phyloP scores from a whole-genome alignment of 2,797 vertebrate species.

The Ptychadena robeensis region DNA sequence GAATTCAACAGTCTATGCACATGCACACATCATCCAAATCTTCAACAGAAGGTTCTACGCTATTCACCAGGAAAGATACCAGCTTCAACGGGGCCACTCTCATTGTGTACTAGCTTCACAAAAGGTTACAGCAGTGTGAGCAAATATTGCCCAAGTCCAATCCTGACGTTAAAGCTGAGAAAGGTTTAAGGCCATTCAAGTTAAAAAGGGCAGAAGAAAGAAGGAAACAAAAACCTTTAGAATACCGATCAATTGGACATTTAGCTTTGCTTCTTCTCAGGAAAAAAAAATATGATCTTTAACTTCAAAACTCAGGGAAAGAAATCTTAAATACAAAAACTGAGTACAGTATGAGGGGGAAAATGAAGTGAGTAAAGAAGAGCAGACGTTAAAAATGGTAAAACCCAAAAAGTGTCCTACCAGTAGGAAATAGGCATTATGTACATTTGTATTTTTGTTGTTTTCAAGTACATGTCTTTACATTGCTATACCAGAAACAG shows the following conservation, averaged over 20 bases:
- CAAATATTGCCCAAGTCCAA: slow-evolving; percentile 95
- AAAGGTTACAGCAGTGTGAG: slow-evolving; percentile 80
- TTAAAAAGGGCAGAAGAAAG: slow-evolving; percentile 74
- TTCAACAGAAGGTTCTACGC: slow-evolving; percentile 77
- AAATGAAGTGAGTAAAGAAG: slow-evolving; percentile 82
- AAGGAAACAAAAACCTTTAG: slow-evolving; percentile 71
- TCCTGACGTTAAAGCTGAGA: slow-evolving; percentile 81
- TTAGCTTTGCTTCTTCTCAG: slow-evolving; percentile 75
- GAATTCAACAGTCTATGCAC: slow-evolving; percentile 90
- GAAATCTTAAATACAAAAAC: slow-evolving; percentile 79
- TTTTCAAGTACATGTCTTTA: slow-evolving; percentile 77
- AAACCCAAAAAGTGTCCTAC: slow-evolving; percentile 82
- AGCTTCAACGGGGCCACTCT: slow-evolving; percentile 80
- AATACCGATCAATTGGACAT: slow-evolving; percentile 76
- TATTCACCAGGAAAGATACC: slow-evolving; percentile 77
- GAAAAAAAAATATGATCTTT: slow-evolving; percentile 76
- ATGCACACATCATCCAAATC: slow-evolving; percentile 86
- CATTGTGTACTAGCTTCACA: slow-evolving; percentile 82
- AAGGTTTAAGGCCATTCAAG: slow-evolving; percentile 91
- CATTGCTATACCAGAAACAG: slow-evolving; percentile 73
- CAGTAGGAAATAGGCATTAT: slow-evolving; percentile 83
- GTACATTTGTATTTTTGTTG: slow-evolving; percentile 74
- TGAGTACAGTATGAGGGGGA: slow-evolving; percentile 74
- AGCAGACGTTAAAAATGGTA: slow-evolving; percentile 81
- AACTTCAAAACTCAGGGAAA: slow-evolving; percentile 65